Percentiles rank a stretch among this genome's conserved stretches.
Conservation (phyloP, 2,797 vertebrate genomes). For the Hafferia zeledoni region DNA sequence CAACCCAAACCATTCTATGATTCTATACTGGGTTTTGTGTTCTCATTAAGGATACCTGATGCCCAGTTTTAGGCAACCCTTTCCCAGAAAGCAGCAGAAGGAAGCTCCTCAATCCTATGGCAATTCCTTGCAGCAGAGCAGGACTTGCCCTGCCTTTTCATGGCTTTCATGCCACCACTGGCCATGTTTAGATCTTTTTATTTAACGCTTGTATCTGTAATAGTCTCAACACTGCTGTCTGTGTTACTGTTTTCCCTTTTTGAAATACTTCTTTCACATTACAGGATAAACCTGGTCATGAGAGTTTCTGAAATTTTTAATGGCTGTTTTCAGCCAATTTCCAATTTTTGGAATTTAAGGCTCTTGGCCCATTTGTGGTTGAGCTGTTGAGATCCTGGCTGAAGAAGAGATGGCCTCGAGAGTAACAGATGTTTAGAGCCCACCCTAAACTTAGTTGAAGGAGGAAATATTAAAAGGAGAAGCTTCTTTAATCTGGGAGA, state of each 20-base stretch:
- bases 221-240: background rate
- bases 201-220: background rate
- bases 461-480: background rate
- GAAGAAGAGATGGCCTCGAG: background rate
- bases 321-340: fast-evolving
- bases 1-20: background rate
- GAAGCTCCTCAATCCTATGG: background rate
- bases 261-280: background rate
- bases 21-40: fast-evolving
- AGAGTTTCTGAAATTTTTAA: background rate
- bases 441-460: background rate
- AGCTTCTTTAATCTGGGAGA: background rate
- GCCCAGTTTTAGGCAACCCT: background rate
- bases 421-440: background rate
- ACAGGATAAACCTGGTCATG: background rate
- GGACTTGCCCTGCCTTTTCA: background rate
- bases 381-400: background rate
- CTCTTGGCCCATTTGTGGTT: background rate
- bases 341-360: background rate
- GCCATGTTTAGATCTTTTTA: background rate
- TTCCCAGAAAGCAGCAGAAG: background rate
- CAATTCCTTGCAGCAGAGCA: background rate
- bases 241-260: background rate
- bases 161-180: background rate
- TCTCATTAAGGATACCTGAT: background rate